Conservation (phyloP, 2,888 invertebrate genomes). For the Kryphioiulus occultus region DNA sequence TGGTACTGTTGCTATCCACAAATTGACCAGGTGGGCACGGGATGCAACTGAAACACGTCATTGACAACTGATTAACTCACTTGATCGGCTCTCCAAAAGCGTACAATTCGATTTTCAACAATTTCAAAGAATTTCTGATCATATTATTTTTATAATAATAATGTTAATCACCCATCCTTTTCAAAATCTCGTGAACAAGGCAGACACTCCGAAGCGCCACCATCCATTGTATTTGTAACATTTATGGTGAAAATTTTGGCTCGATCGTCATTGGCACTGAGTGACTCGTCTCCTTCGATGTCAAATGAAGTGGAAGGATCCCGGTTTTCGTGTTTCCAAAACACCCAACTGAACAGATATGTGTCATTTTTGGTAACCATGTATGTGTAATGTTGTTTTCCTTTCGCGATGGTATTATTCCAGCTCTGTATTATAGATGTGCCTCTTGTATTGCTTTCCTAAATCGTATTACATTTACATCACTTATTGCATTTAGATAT, state of each 20-base stretch:
- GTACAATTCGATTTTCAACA: neutral
- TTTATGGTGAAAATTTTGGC: constrained; percentile 67
- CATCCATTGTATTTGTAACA: constrained; percentile 67
- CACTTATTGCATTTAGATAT: neutral
- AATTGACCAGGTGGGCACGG: constrained; percentile 67
- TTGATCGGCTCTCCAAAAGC: neutral
- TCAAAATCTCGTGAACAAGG: constrained; percentile 64
- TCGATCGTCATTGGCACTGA: constrained; percentile 60
- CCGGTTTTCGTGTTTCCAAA: constrained; percentile 60
- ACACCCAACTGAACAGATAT: constrained; percentile 65
- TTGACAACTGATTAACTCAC: neutral
- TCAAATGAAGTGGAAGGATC: constrained; percentile 46
- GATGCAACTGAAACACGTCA: constrained; percentile 62
- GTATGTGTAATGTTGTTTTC: constrained; percentile 60
- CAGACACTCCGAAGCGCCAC: constrained; percentile 68
- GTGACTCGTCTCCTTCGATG: constrained; percentile 58
- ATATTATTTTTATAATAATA: neutral
- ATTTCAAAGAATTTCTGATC: neutral
- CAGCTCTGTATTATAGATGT: constrained; percentile 63
- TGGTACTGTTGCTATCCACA: constrained; percentile 61
- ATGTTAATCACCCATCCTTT: constrained; percentile 59
- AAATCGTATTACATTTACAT: constrained; percentile 47
- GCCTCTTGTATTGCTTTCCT: constrained; percentile 62
- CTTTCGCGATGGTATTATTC: constrained; percentile 57
- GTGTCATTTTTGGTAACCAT: constrained; percentile 62